These are phyloP conservation scores for Lacerta bilineata DNA, from an alignment of 2,797 vertebrate species.

Conservation along the genomic window DNA sequence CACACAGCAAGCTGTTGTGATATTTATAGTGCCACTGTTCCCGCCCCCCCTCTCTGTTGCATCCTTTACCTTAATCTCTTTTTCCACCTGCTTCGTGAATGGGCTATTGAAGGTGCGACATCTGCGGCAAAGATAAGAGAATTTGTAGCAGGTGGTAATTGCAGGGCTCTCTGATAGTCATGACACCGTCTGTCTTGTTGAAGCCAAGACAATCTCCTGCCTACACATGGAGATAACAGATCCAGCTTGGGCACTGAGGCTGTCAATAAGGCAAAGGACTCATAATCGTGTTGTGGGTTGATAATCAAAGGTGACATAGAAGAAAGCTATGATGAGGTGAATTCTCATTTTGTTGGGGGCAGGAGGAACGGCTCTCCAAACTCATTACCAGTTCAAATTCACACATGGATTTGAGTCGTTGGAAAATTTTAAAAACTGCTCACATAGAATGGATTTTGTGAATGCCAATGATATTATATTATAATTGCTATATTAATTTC, in stretches of 20 bases:
- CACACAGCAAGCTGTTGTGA: conserved; percentile 42
- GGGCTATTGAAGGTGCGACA: conserved; percentile 41
- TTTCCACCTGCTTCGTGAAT: conserved; percentile 41
- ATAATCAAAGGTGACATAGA: neutral
- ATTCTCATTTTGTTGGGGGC: conserved; percentile 12
- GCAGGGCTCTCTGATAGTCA: conserved; percentile 7
- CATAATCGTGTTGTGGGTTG: neutral
- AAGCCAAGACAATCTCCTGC: conserved; percentile 33
- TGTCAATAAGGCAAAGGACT: neutral
- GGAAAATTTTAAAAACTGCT: neutral
- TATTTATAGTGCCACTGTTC: neutral
- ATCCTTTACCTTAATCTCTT: conserved; percentile 26
- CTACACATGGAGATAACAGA: conserved; percentile 3
- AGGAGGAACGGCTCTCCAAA: neutral
- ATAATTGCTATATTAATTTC: neutral
- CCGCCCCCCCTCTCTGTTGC: conserved; percentile 49
- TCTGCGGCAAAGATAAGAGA: conserved; percentile 42
- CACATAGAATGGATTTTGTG: conserved; percentile 8
- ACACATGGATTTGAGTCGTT: conserved; percentile 2
- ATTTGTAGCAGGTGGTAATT: conserved; percentile 26
- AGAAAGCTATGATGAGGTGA: neutral
- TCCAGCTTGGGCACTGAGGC: neutral
- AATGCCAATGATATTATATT: neutral
- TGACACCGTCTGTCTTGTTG: conserved; percentile 16
- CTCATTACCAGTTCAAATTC: neutral